A percentile compares a stretch with the other conserved stretches of the same genome.
Evolutionary conservation across 1,140 invertebrate genomes (phyloP).

Genomic region (Drosophila pseudoananassae): DNA sequence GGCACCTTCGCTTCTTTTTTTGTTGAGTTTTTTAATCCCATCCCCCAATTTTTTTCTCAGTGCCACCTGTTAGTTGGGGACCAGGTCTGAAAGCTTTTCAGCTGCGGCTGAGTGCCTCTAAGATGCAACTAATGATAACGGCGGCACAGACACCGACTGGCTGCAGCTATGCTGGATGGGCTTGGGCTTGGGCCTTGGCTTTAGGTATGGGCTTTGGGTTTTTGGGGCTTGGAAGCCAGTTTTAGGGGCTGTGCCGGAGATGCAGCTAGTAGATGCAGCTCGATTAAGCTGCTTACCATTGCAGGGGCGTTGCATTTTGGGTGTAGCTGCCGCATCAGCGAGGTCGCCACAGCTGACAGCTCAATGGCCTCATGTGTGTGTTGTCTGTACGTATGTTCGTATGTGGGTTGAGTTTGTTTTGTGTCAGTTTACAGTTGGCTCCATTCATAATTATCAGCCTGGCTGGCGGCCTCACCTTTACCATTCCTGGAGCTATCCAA

Average conservation of each 20-base stretch:
- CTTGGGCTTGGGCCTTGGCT: constrained; percentile 4
- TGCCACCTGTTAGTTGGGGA: constrained; percentile 15
- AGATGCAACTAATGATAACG: constrained; percentile 83
- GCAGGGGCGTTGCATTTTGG: constrained; percentile 75
- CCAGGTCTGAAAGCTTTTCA: constrained; percentile 69
- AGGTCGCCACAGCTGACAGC: constrained; percentile 70
- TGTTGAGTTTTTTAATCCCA: background rate
- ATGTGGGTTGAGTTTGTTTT: constrained; percentile 69
- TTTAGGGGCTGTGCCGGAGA: constrained; percentile 38
- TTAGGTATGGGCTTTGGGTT: background rate
- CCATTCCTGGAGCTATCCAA: constrained; percentile 5
- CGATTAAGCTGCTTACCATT: constrained; percentile 80
- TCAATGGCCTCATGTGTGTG: constrained; percentile 59
- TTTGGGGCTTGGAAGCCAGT: constrained; percentile 18
- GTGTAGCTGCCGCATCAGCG: constrained; percentile 79
- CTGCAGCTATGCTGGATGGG: constrained; percentile 13
- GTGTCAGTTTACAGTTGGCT: constrained; percentile 73
- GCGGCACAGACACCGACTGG: constrained; percentile 40
- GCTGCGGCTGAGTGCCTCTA: constrained; percentile 78
- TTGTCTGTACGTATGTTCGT: constrained; percentile 17
- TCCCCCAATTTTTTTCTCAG: background rate
- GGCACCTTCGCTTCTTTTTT: background rate
- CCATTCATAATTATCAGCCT: constrained; percentile 78
- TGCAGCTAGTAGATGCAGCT: constrained; percentile 43
- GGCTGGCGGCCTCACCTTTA: constrained; percentile 34